phyloP scores from a whole-genome alignment of 2,888 invertebrate genomes.

The Nemurella pictetii region DNA sequence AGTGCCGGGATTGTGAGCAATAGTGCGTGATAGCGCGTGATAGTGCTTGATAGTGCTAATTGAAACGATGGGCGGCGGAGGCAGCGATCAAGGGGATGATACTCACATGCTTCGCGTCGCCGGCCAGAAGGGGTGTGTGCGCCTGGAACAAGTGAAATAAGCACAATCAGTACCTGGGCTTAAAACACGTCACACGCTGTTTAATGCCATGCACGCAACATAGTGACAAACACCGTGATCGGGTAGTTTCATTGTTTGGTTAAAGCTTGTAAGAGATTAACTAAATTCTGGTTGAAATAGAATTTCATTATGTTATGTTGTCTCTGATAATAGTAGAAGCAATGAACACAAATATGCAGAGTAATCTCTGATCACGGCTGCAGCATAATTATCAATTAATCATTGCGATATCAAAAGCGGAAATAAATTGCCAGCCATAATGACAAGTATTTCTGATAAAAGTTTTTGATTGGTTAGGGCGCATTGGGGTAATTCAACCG shows the following conservation, averaged over 20 bases:
- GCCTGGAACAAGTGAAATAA: constrained; percentile 63
- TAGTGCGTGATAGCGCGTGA: background rate
- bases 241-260: background rate
- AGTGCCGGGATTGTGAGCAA: background rate
- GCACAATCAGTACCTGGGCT: background rate
- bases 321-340: background rate
- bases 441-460: background rate
- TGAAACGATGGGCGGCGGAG: background rate
- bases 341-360: background rate
- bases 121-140: constrained; percentile 67
- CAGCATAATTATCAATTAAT: background rate
- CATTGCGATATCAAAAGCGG: too few relatives aligned
- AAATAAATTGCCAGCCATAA: background rate
- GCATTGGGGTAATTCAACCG: background rate
- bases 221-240: too few relatives aligned
- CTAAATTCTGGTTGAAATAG: constrained; percentile 34
- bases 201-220: too few relatives aligned
- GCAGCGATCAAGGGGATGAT: too few relatives aligned
- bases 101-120: constrained; percentile 63
- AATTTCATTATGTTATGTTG: background rate
- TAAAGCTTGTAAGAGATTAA: background rate
- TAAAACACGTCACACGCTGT: too few relatives aligned
- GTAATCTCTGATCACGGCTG: background rate
- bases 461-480: background rate
- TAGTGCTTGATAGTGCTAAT: background rate